Evolutionary conservation across 2,797 vertebrate species (phyloP).

Genomic region (Zalophus californianus): DNA sequence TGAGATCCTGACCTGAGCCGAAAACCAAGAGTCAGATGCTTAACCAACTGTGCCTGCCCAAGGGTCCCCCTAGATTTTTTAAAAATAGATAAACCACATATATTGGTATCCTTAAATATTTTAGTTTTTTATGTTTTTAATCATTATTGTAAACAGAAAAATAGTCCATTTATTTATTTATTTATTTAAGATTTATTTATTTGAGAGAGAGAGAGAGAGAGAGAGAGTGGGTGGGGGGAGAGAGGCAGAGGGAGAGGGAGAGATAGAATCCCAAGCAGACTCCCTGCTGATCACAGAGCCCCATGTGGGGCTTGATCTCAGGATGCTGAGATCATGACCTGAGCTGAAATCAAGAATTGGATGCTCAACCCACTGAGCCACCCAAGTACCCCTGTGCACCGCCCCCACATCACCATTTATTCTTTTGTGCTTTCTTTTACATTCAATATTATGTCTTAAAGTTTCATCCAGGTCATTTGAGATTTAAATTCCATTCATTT

Average conservation of each 20-base stretch:
- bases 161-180: not conserved
- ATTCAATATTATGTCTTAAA: not conserved
- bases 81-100: not conserved
- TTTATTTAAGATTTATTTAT: too few relatives aligned
- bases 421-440: not conserved
- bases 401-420: not conserved
- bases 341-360: not conserved
- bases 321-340: not conserved
- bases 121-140: not conserved
- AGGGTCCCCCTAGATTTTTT: not conserved
- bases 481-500: not conserved
- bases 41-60: not conserved
- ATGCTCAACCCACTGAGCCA: not conserved
- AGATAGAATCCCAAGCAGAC: too few relatives aligned
- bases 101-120: not conserved
- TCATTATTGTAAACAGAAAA: not conserved
- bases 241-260: too few relatives aligned
- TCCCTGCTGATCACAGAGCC: too few relatives aligned
- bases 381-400: not conserved
- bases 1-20: not conserved
- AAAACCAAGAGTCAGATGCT: not conserved
- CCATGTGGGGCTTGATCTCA: too few relatives aligned
- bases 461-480: not conserved
- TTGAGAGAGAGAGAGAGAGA: too few relatives aligned
- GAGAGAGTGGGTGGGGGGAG: too few relatives aligned